Evolutionary conservation across 2,113 vertebrate genomes (phyloP).

Genomic region (Hydropotes inermis): DNA sequence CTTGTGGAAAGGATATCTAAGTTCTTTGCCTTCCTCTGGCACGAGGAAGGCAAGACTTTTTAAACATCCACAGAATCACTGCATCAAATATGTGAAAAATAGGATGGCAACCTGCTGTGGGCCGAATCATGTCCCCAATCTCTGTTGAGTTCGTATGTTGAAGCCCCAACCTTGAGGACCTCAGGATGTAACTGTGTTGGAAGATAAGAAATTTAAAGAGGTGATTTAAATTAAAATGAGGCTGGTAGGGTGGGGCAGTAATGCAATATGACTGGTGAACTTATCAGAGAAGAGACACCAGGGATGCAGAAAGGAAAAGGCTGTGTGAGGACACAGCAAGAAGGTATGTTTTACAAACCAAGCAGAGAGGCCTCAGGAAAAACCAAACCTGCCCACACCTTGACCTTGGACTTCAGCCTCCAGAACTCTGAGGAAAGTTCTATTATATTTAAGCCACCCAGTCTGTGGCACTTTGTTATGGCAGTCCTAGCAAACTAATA

Average conservation of each 20-base stretch:
- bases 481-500: neutral
- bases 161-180: neutral
- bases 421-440: neutral
- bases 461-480: neutral
- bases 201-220: neutral
- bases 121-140: neutral
- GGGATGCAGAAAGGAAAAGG: neutral
- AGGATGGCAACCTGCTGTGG: neutral
- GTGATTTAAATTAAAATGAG: neutral
- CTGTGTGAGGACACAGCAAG: neutral
- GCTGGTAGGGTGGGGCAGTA: neutral
- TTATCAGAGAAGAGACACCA: neutral
- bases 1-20: neutral
- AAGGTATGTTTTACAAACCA: neutral
- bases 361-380: neutral
- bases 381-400: neutral
- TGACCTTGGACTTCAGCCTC: neutral
- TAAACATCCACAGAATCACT: neutral
- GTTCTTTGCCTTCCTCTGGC: neutral
- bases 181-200: neutral
- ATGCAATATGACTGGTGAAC: neutral
- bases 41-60: neutral
- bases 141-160: neutral
- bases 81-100: neutral
- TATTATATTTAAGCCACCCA: neutral